Evolutionary conservation across 2,113 vertebrate species (phyloP).

Genomic region (Erythrolamprus reginae): DNA sequence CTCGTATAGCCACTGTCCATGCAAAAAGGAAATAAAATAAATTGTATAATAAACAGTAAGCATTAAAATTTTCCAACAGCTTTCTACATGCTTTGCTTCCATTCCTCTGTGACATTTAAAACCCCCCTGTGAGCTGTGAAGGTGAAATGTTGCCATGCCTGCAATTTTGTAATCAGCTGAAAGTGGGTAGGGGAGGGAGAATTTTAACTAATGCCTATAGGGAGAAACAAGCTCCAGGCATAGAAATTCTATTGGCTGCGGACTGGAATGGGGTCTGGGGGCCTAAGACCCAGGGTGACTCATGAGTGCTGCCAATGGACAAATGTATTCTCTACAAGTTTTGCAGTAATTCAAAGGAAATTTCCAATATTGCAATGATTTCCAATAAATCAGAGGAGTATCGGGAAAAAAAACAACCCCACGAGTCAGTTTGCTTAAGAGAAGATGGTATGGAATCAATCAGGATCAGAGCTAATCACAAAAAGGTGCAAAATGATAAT

Average conservation of each 20-base stretch:
- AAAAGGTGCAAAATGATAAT: neutral
- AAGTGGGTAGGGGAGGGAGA: fast-evolving
- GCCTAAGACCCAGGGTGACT: neutral
- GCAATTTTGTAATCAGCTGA: neutral
- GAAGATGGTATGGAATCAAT: neutral
- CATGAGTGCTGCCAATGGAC: neutral
- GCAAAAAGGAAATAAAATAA: neutral
- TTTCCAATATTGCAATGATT: neutral
- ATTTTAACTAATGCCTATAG: neutral
- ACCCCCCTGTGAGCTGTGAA: neutral
- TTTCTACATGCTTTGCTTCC: neutral
- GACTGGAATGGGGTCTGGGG: neutral
- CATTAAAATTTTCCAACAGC: neutral
- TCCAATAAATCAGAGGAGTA: neutral
- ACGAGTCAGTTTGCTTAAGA: neutral
- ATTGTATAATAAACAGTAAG: neutral
- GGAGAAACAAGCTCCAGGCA: neutral
- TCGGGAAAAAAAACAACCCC: neutral
- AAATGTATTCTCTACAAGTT: neutral
- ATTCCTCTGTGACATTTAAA: neutral
- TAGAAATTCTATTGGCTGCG: neutral
- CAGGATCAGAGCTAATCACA: neutral
- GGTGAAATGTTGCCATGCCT: neutral
- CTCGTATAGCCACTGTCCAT: neutral
- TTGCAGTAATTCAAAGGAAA: neutral